A percentile compares a stretch with the other conserved stretches of the same genome.
Evolutionary conservation across 2,797 vertebrate genomes (phyloP).

Genomic region (Mormyrops attenuatus): DNA sequence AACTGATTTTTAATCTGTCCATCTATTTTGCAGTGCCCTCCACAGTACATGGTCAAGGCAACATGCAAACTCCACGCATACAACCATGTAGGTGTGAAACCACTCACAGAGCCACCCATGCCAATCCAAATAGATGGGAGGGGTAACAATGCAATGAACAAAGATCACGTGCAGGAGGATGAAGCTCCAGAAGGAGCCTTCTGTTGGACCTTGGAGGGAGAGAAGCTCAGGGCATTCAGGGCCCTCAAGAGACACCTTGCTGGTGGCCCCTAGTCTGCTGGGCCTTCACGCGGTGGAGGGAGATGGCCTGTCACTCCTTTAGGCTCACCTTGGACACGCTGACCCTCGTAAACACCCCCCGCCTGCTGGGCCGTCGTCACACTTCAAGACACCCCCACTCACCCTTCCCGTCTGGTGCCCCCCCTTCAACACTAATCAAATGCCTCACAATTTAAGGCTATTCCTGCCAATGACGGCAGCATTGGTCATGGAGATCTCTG

Average conservation of each 20-base stretch:
- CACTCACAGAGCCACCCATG: background rate
- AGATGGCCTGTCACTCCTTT: background rate
- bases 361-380: background rate
- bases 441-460: conserved; percentile 29
- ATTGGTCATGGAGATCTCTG: conserved; percentile 14
- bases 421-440: conserved; percentile 5
- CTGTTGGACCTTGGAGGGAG: background rate
- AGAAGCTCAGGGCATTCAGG: background rate
- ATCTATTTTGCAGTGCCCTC: background rate
- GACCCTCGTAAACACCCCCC: background rate
- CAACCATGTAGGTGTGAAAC: background rate
- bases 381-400: background rate
- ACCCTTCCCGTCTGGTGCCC: background rate
- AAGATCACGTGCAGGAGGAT: background rate
- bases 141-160: background rate
- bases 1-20: background rate
- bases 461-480: conserved; percentile 28
- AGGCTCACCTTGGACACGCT: background rate
- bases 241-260: background rate
- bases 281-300: background rate
- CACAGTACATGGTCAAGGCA: background rate
- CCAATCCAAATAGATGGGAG: background rate
- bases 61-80: background rate
- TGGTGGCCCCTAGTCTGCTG: background rate
- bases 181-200: background rate